phyloP scores from a whole-genome alignment of 2,888 invertebrate genomes.

The Lissocephala sabroskyi region DNA sequence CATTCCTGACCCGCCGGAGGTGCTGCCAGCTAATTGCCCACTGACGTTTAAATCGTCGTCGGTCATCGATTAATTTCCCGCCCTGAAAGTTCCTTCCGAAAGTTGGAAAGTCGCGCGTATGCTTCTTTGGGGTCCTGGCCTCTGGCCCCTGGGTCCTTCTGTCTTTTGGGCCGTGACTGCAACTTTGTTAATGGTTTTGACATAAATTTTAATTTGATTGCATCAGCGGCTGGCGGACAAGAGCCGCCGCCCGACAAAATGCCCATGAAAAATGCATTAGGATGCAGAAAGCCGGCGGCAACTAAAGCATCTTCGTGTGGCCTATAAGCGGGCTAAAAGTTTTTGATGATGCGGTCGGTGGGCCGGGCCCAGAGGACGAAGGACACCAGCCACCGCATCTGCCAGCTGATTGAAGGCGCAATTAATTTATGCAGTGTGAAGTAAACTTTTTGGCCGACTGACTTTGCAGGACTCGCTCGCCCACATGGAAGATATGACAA shows the following conservation, averaged over 20 bases:
- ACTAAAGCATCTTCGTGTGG: slow-evolving; percentile 23
- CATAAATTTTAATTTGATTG: slow-evolving; percentile 65
- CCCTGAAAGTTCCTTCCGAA: too few relatives aligned
- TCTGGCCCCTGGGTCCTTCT: background rate
- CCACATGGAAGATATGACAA: too few relatives aligned
- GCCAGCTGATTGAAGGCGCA: slow-evolving; percentile 31
- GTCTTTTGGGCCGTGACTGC: slow-evolving; percentile 11
- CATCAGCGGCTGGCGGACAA: slow-evolving; percentile 21
- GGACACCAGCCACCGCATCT: slow-evolving; percentile 9
- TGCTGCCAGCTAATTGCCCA: slow-evolving; percentile 10
- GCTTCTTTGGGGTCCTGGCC: too few relatives aligned
- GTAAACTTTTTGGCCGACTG: slow-evolving; percentile 22
- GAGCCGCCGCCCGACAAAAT: background rate
- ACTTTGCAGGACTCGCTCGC: too few relatives aligned
- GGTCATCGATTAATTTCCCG: slow-evolving; percentile 41
- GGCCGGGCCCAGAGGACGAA: slow-evolving; percentile 2
- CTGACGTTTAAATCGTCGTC: slow-evolving; percentile 38
- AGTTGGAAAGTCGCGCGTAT: too few relatives aligned
- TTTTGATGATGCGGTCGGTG: slow-evolving; percentile 45
- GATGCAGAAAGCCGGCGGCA: slow-evolving; percentile 5
- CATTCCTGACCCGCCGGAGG: background rate
- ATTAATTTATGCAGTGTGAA: slow-evolving; percentile 54
- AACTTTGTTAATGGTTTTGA: slow-evolving; percentile 63
- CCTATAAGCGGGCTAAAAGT: slow-evolving; percentile 28
- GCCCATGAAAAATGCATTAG: slow-evolving; percentile 52